Evolutionary conservation across 2,888 invertebrate species (phyloP), one percentile per base, ranked within the genome.

Genomic region (Trichacis sp.): DNA sequence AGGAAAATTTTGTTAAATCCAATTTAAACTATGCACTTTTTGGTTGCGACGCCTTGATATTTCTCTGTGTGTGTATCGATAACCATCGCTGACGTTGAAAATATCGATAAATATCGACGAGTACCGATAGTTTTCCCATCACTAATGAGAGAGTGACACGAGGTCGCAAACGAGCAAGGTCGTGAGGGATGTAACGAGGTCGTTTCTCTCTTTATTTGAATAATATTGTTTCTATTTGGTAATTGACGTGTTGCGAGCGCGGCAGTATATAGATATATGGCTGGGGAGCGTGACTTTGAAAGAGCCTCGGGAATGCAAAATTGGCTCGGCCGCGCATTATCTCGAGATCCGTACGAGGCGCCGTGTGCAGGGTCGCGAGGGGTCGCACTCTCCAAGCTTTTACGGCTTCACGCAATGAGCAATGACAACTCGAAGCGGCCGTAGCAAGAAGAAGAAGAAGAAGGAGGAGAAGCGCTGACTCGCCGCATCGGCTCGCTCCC

Each of bases 261-360:
- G n/a, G n/a, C n/a, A n/a, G n/a, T n/a, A n/a, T n/a, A n/a, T n/a
- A n/a, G n/a, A n/a, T n/a, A n/a, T n/a, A n/a, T n/a, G n/a, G n/a
- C n/a, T n/a, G 66, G 66, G 59, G 66, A 63, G 66, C 62, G 62
- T 67, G 66, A 59, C 66, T 67, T 59, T 62, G 59, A 67, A 67
- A 67, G 52, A 63, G 66, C 59, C 55, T 66, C 62, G 62, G 55
- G 58, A 62, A 66, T 54, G 66, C 62, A 62, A 62, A 67, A 67
- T 67, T 67, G 66, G 62, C 62, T 63, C 66, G 49, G n/a, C n/a
- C n/a, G 55, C 51, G 66, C 58, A 59, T 62, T 52, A 62, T 62
- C 59, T 52, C 48, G 24, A 5, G 24, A 58, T 58, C 66, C 62
- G n/a, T n/a, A 62, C 58, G 58, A 66, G 58, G 66, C 59, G 59